Conservation (phyloP, 2,797 vertebrate genomes). For the Sitta carolinensis region DNA sequence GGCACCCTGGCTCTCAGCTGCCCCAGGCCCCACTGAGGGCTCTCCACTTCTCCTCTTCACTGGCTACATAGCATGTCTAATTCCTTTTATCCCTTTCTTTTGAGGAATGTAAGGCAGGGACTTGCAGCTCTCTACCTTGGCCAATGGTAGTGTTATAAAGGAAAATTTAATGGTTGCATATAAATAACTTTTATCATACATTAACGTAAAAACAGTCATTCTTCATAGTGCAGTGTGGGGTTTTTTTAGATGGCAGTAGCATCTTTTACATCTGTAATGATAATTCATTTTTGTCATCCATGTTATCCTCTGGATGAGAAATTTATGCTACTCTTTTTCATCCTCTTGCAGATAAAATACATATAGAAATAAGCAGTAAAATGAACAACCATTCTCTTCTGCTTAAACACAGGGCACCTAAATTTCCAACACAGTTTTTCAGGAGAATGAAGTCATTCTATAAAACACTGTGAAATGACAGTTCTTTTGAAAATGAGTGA, state of each 20-base stretch:
- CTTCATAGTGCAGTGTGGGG: neutral
- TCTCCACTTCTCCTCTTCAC: neutral
- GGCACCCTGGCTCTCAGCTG: fast-evolving
- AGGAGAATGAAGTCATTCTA: neutral
- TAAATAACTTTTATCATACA: neutral
- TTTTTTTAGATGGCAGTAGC: neutral
- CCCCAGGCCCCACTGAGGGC: neutral
- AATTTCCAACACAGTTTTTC: neutral
- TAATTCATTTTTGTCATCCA: neutral
- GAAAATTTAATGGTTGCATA: neutral
- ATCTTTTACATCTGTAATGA: neutral
- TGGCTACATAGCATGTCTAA: neutral
- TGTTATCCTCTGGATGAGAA: neutral
- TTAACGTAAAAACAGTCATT: neutral
- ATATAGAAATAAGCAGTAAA: neutral
- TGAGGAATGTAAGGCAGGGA: neutral
- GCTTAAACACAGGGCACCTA: neutral
- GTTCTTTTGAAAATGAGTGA: constrained; percentile 35
- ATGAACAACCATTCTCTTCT: neutral
- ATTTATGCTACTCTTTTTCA: neutral
- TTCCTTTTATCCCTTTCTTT: neutral
- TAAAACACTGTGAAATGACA: neutral
- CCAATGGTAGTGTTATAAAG: neutral
- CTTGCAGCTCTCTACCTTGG: neutral
- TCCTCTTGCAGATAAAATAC: neutral